Evolutionary conservation across 2,797 vertebrate species (phyloP), one percentile per base, ranked within the genome.

Genomic region (Chlorospingus flavigularis): DNA sequence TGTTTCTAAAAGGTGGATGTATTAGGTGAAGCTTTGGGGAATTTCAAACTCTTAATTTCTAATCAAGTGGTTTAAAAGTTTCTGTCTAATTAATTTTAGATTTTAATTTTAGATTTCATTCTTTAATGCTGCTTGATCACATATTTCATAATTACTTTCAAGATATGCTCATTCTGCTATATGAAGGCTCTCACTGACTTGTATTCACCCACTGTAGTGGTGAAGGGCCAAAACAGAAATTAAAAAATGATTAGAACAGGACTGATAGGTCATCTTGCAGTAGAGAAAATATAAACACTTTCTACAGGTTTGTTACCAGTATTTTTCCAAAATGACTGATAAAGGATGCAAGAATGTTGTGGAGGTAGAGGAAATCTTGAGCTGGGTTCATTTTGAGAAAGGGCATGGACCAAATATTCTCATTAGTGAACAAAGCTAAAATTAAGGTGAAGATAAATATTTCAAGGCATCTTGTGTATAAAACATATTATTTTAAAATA

Each of bases 61-160:
- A 92, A 85, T 68, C 42, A 91, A 76, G 30, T 85, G 88, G 55
- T 86, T 94, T 82, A 53, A 66, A 83, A 90, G 50, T 72, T 90
- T 42, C 40, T 68, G 7, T 74, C 55, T 91, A 83, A n/a, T n/a
- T n/a, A n/a, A n/a, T n/a, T n/a, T n/a, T n/a, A n/a, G n/a, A n/a
- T n/a, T 35, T n/a, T 26, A 67, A 35, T 51, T 76, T 54, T 24
- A 67, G 13, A 17, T 62, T 84, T 88, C 20, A 63, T 93, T 88
- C 76, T 92, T 85, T 79, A 92, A 71, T 75, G 17, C 31, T 86
- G 50, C 42, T 55, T 67, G 74, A 80, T 57, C 2, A 1, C 11
- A 6, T 88, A 76, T 71, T 70, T 70, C 33, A 42, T 79, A 65
- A 89, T 82, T 48, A n/a, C 31, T 68, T 79, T 55, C 43, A 70